Evolutionary conservation across 2,888 invertebrate species (phyloP).

Genomic region (Caenorhabditis sinica): DNA sequence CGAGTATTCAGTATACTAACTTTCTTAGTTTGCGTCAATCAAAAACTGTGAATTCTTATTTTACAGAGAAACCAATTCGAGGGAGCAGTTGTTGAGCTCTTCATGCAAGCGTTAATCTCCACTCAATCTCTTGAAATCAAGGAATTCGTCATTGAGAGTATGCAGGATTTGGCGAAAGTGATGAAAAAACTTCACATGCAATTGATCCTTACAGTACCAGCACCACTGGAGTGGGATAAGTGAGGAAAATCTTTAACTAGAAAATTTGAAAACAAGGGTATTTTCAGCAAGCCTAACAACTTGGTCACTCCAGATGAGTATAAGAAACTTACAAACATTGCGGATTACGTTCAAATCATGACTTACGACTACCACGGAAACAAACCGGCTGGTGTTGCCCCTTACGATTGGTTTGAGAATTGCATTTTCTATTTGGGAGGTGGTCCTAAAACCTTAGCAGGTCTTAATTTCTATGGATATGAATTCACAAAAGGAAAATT

Average conservation of each 20-base stretch:
- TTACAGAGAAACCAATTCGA: constrained; percentile 91
- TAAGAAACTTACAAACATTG: constrained; percentile 58
- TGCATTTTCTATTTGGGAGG: constrained; percentile 43
- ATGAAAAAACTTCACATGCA: constrained; percentile 38
- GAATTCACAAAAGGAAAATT: constrained; percentile 58
- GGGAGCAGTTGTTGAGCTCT: constrained; percentile 93
- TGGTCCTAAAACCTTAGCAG: constrained; percentile 71
- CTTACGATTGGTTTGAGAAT: constrained; percentile 73
- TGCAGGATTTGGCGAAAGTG: constrained; percentile 37
- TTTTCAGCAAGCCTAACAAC: constrained; percentile 64
- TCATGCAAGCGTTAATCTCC: constrained; percentile 87
- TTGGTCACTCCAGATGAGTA: constrained; percentile 68
- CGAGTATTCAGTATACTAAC: too few relatives aligned
- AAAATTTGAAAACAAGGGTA: background rate
- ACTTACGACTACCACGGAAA: constrained; percentile 78
- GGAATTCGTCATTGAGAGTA: constrained; percentile 44
- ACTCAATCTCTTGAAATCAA: constrained; percentile 50
- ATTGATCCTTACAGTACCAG: constrained; percentile 51
- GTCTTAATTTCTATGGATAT: constrained; percentile 79
- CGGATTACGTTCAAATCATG: constrained; percentile 80
- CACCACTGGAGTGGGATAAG: constrained; percentile 51
- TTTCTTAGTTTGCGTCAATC: too few relatives aligned
- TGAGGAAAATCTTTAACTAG: background rate
- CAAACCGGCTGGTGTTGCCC: constrained; percentile 74
- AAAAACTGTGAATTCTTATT: constrained; percentile 27